These are phyloP conservation scores for Marmota flaviventris DNA, from an alignment of 2,113 vertebrate species.

Conservation along the genomic window DNA sequence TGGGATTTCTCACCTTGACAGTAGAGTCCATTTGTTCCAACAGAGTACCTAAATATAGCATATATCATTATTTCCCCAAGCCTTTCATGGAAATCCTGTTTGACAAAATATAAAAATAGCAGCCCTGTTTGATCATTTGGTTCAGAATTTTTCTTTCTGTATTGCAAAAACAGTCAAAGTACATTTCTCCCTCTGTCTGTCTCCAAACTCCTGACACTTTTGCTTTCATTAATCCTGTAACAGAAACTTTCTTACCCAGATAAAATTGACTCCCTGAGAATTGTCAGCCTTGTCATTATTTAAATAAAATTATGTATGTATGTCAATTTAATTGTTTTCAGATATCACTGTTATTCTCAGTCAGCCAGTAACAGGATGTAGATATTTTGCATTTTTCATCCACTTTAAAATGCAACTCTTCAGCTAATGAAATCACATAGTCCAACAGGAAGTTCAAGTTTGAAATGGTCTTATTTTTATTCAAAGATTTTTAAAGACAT, in stretches of 20 bases:
- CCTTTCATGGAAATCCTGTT: not conserved
- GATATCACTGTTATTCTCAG: constrained; percentile 37
- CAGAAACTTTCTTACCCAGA: constrained; percentile 44
- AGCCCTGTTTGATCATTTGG: not conserved
- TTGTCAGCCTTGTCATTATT: constrained; percentile 51
- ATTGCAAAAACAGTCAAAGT: not conserved
- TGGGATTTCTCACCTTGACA: not conserved
- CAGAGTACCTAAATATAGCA: not conserved
- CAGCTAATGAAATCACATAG: constrained; percentile 51
- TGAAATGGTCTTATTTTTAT: not conserved
- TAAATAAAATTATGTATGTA: constrained; percentile 67
- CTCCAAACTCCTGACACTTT: not conserved
- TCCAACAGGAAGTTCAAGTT: not conserved
- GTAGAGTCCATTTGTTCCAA: not conserved
- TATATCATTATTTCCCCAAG: not conserved
- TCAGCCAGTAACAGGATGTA: constrained; percentile 29
- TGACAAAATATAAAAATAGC: constrained; percentile 21
- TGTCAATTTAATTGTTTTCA: constrained; percentile 63
- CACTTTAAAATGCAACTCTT: constrained; percentile 56
- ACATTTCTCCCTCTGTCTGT: not conserved
- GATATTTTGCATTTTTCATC: constrained; percentile 64
- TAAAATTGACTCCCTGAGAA: not conserved
- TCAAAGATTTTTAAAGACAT: not conserved
- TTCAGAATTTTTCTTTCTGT: not conserved
- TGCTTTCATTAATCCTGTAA: constrained; percentile 42